These are phyloP conservation scores for Synanthedon tipuliformis DNA, from an alignment of 2,888 invertebrate species.

Conservation along the genomic window DNA sequence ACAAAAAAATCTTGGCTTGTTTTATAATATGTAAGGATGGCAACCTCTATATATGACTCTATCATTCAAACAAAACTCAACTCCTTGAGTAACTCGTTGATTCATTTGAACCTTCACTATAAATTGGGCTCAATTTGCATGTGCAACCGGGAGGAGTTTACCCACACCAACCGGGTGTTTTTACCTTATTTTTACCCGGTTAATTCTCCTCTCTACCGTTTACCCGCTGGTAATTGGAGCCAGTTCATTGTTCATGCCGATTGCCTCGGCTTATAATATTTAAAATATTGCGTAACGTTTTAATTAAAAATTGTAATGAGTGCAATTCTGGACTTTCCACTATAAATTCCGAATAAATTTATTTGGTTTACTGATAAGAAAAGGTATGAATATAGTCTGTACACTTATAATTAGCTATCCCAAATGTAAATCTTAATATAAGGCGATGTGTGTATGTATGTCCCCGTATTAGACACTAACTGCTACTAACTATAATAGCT, in stretches of 20 bases:
- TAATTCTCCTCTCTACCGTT: background rate
- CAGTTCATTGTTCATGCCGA: background rate
- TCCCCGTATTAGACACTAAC: too few relatives aligned
- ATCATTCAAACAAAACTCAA: too few relatives aligned
- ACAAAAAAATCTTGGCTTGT: too few relatives aligned
- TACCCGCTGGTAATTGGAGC: background rate
- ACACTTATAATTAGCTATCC: too few relatives aligned
- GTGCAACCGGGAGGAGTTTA: background rate
- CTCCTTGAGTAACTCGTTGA: background rate
- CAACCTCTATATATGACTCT: too few relatives aligned
- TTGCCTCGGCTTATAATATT: background rate
- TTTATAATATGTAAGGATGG: too few relatives aligned
- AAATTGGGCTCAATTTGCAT: background rate
- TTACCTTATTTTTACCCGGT: background rate
- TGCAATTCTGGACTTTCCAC: constrained; percentile 2
- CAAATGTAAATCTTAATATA: too few relatives aligned
- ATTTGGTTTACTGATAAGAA: too few relatives aligned
- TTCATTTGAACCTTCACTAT: background rate
- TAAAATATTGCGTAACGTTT: background rate
- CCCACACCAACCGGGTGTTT: background rate
- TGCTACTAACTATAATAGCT: too few relatives aligned
- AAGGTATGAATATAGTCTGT: too few relatives aligned
- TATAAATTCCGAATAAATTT: background rate
- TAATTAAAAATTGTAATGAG: background rate
- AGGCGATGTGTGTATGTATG: too few relatives aligned